These are phyloP conservation scores for Odocoileus hemionus DNA, from an alignment of 2,113 vertebrate species.

Conservation along the genomic window DNA sequence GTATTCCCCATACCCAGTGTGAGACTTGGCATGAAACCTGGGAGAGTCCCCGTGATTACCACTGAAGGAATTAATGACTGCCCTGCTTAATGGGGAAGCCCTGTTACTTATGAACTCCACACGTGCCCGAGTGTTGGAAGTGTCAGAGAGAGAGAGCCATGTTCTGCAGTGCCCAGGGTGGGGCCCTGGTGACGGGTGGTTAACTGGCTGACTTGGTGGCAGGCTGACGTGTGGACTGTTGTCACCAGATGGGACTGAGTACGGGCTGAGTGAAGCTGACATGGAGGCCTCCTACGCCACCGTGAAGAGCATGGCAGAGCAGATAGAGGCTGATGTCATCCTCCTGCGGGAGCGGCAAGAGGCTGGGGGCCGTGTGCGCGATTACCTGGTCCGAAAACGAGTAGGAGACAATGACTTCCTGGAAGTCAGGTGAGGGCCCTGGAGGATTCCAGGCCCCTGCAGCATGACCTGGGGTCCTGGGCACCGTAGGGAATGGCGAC, in stretches of 20 bases:
- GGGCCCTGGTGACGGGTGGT: not conserved
- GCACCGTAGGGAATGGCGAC: not conserved
- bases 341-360: conserved; percentile 92
- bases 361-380: conserved; percentile 90
- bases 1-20: not conserved
- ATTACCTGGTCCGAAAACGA: conserved; percentile 94
- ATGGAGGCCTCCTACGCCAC: conserved; percentile 98
- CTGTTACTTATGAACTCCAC: not conserved
- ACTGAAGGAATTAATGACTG: not conserved
- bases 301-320: conserved; percentile 93
- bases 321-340: conserved; percentile 93
- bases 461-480: not conserved
- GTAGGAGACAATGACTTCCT: conserved; percentile 98
- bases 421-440: conserved; percentile 93
- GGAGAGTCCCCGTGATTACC: not conserved
- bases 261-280: conserved; percentile 93
- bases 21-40: conserved; percentile 9
- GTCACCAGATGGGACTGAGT: conserved; percentile 92
- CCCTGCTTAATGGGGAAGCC: not conserved
- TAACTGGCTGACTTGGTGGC: not conserved
- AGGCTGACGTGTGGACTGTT: conserved; percentile 41
- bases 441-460: not conserved
- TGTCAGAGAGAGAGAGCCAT: not conserved
- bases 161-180: not conserved
- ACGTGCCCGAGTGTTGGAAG: not conserved